These are phyloP conservation scores for Trichogramma dendrolimi DNA, from an alignment of 2,888 invertebrate genomes.

Conservation along the genomic window DNA sequence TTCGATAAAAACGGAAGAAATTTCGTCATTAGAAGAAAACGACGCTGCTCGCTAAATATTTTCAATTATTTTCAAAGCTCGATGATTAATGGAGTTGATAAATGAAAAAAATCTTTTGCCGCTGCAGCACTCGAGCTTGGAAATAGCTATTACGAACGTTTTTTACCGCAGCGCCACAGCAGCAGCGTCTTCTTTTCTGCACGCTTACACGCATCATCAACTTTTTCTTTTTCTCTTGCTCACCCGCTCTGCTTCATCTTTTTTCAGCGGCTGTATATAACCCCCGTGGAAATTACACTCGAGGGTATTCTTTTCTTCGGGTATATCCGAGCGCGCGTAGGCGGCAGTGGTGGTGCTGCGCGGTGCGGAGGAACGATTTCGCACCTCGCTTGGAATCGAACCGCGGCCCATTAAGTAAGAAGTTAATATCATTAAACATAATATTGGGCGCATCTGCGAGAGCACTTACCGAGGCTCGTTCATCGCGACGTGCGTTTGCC, in stretches of 20 bases:
- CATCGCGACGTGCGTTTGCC: not conserved
- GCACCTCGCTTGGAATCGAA: slow-evolving; percentile 51
- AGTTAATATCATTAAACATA: slow-evolving; percentile 54
- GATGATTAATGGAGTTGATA: too few relatives aligned
- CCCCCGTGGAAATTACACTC: slow-evolving; percentile 41
- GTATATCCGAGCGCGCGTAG: slow-evolving; percentile 26
- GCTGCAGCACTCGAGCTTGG: too few relatives aligned
- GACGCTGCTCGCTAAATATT: too few relatives aligned
- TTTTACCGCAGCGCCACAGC: not conserved
- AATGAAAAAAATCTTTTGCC: too few relatives aligned
- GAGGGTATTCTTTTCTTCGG: slow-evolving; percentile 39
- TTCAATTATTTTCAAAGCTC: too few relatives aligned
- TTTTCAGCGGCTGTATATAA: too few relatives aligned
- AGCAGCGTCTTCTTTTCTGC: not conserved
- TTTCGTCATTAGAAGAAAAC: too few relatives aligned
- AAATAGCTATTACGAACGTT: too few relatives aligned
- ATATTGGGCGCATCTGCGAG: slow-evolving; percentile 53
- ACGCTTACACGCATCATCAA: slow-evolving; percentile 5
- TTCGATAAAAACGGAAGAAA: too few relatives aligned
- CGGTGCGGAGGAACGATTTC: slow-evolving; percentile 33
- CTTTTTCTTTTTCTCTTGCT: slow-evolving; percentile 9
- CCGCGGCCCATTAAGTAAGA: slow-evolving; percentile 53
- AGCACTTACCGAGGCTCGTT: slow-evolving; percentile 47
- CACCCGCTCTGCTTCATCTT: not conserved
- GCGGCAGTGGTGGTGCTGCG: slow-evolving; percentile 1